Evolutionary conservation across 1,140 invertebrate genomes (phyloP).

Genomic region (Parapsyche elsis): DNA sequence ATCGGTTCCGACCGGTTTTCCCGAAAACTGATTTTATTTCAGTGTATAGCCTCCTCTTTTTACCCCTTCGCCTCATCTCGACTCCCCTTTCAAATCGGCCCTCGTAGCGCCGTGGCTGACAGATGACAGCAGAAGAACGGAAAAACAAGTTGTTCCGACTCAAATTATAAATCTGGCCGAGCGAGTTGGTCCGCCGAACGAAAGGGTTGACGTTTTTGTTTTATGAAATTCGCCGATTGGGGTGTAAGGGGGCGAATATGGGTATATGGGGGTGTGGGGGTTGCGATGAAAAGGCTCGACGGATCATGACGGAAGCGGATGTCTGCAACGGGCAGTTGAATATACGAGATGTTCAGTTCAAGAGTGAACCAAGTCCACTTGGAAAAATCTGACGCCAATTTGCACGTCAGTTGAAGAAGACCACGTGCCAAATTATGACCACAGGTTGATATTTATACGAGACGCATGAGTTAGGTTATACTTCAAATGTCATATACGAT

Average conservation of each 20-base stretch:
- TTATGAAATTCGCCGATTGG: constrained; percentile 32
- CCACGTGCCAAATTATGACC: no score
- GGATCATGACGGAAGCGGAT: constrained; percentile 17
- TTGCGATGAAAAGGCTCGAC: constrained; percentile 29
- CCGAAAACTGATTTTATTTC: neutral
- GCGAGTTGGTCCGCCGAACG: constrained; percentile 1
- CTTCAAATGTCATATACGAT: no score
- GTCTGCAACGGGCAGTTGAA: neutral
- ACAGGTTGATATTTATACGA: no score
- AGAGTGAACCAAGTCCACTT: no score
- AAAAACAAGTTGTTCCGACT: constrained; percentile 53
- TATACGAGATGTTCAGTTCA: no score
- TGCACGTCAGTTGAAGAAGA: neutral
- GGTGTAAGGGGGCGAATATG: neutral
- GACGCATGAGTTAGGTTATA: no score
- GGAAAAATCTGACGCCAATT: neutral
- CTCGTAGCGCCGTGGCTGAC: constrained; percentile 40
- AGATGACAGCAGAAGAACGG: constrained; percentile 54
- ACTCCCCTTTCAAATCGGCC: neutral
- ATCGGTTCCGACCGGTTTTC: neutral
- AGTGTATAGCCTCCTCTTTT: neutral
- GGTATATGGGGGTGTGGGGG: neutral
- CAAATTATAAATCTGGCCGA: constrained; percentile 49
- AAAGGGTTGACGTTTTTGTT: constrained; percentile 51
- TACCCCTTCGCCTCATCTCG: neutral